Evolutionary conservation across 2,797 vertebrate species (phyloP).

Genomic region (Graptemys geographica): DNA sequence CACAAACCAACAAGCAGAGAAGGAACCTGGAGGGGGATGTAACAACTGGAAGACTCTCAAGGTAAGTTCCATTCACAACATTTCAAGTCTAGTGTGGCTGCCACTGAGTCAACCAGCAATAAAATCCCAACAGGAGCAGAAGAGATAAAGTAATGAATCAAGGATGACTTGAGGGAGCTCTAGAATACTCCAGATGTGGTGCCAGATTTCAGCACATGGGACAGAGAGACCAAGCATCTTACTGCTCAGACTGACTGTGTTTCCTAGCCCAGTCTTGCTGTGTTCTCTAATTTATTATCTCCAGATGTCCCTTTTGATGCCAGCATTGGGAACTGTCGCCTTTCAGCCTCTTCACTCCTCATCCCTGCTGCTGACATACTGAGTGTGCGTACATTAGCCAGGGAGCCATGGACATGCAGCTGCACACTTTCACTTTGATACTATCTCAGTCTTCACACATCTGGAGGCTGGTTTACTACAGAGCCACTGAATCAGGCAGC

Average conservation of each 20-base stretch:
- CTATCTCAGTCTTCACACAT: neutral
- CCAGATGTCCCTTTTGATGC: neutral
- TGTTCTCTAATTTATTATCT: neutral
- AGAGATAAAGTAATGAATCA: neutral
- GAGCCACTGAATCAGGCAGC: rapidly evolving
- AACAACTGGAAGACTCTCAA: neutral
- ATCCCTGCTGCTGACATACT: neutral
- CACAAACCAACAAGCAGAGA: neutral
- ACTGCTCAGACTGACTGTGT: neutral
- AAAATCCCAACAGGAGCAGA: neutral
- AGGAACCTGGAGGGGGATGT: neutral
- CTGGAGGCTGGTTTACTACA: neutral
- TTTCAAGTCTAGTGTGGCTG: neutral
- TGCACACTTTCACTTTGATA: neutral
- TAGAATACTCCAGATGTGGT: neutral
- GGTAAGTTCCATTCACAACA: neutral
- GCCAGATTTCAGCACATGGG: rapidly evolving
- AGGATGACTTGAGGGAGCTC: neutral
- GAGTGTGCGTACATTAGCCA: neutral
- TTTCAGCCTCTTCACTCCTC: rapidly evolving
- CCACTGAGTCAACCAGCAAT: neutral
- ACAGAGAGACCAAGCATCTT: neutral
- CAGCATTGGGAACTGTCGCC: neutral
- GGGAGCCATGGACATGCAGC: neutral
- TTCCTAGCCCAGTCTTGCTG: neutral